These are phyloP conservation scores for Lutraria lutraria DNA, from an alignment of 2,888 invertebrate genomes.

Conservation along the genomic window DNA sequence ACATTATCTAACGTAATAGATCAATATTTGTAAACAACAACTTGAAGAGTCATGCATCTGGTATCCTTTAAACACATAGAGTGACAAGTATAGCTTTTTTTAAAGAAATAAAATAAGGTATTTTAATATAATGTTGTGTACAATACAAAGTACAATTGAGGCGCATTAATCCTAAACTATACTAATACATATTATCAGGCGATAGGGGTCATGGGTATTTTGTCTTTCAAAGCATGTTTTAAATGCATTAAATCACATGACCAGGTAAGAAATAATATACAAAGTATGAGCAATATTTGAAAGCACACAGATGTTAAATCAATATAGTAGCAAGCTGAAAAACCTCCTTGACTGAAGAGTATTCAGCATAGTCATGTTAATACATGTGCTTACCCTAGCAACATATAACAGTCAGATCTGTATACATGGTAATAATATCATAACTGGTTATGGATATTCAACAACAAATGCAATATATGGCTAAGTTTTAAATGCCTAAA, in stretches of 20 bases:
- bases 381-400: background rate
- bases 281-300: background rate
- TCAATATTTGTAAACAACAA: no score
- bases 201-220: background rate
- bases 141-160: background rate
- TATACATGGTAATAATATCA: conserved; percentile 3
- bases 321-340: background rate
- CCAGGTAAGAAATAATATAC: background rate
- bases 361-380: background rate
- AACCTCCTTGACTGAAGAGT: background rate
- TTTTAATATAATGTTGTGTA: background rate
- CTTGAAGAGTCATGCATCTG: no score
- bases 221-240: background rate
- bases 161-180: background rate
- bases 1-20: background rate
- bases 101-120: no score
- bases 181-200: background rate
- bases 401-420: background rate
- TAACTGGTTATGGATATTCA: background rate
- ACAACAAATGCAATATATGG: conserved; percentile 11
- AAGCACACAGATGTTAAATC: background rate
- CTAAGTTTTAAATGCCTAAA: background rate
- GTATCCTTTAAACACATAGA: no score
- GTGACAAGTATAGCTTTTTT: no score
- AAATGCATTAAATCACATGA: background rate